These are phyloP conservation scores for Tanytarsus gracilentus DNA, from an alignment of 2,888 invertebrate genomes.

Conservation along the genomic window DNA sequence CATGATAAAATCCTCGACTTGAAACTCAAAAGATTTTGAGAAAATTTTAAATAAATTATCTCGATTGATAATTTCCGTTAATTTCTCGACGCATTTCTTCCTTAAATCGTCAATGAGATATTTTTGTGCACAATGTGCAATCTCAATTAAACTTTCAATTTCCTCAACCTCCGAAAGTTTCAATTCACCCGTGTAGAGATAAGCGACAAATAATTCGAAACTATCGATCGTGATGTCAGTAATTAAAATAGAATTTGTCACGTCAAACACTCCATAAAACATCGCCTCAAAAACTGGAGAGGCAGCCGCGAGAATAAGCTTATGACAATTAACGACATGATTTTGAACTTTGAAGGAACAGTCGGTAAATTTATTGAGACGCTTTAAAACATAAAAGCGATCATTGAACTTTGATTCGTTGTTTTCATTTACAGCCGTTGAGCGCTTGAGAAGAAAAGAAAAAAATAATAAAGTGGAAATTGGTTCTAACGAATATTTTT, in stretches of 20 bases:
- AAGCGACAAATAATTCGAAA: constrained; percentile 41
- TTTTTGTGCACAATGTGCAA: constrained; percentile 42
- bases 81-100: constrained; percentile 32
- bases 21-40: constrained; percentile 13
- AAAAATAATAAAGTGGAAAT: background rate
- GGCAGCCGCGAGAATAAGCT: constrained; percentile 70
- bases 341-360: constrained; percentile 40
- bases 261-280: constrained; percentile 66
- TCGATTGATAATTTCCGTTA: background rate
- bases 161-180: constrained; percentile 3
- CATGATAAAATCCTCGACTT: constrained; percentile 12
- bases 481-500: background rate
- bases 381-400: constrained; percentile 6
- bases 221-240: constrained; percentile 42
- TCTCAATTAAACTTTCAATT: constrained; percentile 39
- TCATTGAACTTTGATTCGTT: constrained; percentile 22
- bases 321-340: constrained; percentile 60
- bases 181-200: constrained; percentile 38
- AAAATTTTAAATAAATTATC: constrained; percentile 9
- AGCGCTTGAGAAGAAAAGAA: background rate
- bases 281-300: constrained; percentile 85
- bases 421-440: background rate
- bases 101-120: constrained; percentile 39
- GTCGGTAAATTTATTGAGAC: constrained; percentile 37
- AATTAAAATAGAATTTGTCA: constrained; percentile 49